A percentile compares a stretch with the other conserved stretches of the same genome.
Evolutionary conservation across 2,113 vertebrate genomes (phyloP).

Genomic region (Sus scrofa): T2T-Sscrofa CM000827.6:82178001-82178500

Average conservation of each 20-base stretch:
- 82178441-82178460: neutral
- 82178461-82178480: neutral
- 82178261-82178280: neutral
- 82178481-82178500: neutral
- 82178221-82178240: neutral
- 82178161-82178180: neutral
- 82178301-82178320: neutral
- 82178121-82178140: neutral
- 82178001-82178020: neutral
- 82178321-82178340: slow-evolving; percentile 5
- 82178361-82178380: neutral
- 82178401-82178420: neutral
- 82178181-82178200: slow-evolving; percentile 34
- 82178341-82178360: slow-evolving; percentile 13
- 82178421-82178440: neutral
- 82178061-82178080: neutral
- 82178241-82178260: neutral
- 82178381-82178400: slow-evolving; percentile 23
- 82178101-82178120: neutral
- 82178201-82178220: neutral
- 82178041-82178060: neutral
- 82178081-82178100: neutral
- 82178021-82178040: neutral
- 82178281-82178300: neutral
- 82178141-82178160: neutral